A percentile compares a stretch with the other conserved stretches of the same genome.
phyloP scores from a whole-genome alignment of 2,888 invertebrate species.

The Lordiphosa andalusiaca region DNA sequence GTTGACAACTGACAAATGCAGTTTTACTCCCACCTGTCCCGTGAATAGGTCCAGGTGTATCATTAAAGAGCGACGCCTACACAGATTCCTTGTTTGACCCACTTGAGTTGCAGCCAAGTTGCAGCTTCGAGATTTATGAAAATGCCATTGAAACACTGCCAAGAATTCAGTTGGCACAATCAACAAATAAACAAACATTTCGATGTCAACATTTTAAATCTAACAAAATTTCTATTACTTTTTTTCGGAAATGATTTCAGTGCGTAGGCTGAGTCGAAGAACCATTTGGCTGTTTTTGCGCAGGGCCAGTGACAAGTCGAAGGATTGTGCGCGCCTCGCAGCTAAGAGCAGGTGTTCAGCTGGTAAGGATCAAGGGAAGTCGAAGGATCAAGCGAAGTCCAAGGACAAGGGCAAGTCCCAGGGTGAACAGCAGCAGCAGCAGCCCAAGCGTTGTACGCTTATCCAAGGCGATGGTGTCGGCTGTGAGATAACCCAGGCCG shows the following conservation, averaged over 20 bases:
- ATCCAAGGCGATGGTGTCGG: slow-evolving; percentile 99
- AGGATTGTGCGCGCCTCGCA: neutral
- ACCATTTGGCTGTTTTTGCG: slow-evolving; percentile 9
- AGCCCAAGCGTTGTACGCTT: slow-evolving; percentile 84
- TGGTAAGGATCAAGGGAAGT: neutral
- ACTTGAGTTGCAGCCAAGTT: slow-evolving; percentile 30
- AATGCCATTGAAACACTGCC: slow-evolving; percentile 34
- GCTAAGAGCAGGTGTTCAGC: neutral
- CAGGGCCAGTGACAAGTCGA: neutral
- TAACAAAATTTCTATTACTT: neutral
- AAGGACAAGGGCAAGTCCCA: neutral
- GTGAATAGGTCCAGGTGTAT: slow-evolving; percentile 8
- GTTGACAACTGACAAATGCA: slow-evolving; percentile 69
- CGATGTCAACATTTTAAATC: neutral
- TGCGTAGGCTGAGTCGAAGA: neutral
- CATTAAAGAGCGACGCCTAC: slow-evolving; percentile 13
- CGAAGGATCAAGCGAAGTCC: neutral
- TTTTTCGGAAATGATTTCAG: slow-evolving; percentile 19
- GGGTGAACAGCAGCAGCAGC: neutral
- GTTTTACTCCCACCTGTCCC: slow-evolving; percentile 40
- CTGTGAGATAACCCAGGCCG: slow-evolving; percentile 92
- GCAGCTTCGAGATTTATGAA: slow-evolving; percentile 22
- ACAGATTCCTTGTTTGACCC: slow-evolving; percentile 23
- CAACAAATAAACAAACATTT: slow-evolving; percentile 6
- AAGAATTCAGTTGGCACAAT: slow-evolving; percentile 13